A percentile compares a stretch with the other conserved stretches of the same genome.
Conservation (phyloP, 2,113 vertebrate genomes). For the Athene noctua region DNA sequence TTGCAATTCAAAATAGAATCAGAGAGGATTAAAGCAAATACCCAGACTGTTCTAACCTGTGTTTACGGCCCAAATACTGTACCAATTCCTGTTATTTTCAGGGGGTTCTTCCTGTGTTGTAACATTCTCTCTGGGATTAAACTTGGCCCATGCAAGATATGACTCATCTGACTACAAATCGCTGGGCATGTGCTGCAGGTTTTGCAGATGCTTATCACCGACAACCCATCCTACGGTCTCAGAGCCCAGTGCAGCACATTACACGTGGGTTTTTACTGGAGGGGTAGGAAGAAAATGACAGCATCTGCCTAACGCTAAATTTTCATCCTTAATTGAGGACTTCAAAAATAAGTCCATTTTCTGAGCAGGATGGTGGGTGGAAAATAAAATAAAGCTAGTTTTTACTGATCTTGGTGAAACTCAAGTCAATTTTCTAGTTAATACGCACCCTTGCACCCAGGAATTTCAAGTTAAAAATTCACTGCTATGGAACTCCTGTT, state of each 20-base stretch:
- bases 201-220: background rate
- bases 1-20: slow-evolving; percentile 70
- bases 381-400: background rate
- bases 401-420: background rate
- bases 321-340: background rate
- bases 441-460: background rate
- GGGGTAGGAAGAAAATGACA: background rate
- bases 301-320: background rate
- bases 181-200: background rate
- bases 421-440: background rate
- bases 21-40: slow-evolving; percentile 56
- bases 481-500: background rate
- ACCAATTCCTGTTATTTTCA: slow-evolving; percentile 33
- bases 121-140: slow-evolving; percentile 22
- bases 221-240: background rate
- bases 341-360: background rate
- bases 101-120: slow-evolving; percentile 15
- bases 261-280: background rate
- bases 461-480: background rate
- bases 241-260: background rate
- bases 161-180: slow-evolving; percentile 10
- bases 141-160: background rate
- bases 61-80: slow-evolving; percentile 57
- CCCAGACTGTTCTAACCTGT: slow-evolving; percentile 44
- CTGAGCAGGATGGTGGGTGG: background rate